Conservation (phyloP, 1,140 invertebrate genomes). For the Oedothorax gibbosus region DNA sequence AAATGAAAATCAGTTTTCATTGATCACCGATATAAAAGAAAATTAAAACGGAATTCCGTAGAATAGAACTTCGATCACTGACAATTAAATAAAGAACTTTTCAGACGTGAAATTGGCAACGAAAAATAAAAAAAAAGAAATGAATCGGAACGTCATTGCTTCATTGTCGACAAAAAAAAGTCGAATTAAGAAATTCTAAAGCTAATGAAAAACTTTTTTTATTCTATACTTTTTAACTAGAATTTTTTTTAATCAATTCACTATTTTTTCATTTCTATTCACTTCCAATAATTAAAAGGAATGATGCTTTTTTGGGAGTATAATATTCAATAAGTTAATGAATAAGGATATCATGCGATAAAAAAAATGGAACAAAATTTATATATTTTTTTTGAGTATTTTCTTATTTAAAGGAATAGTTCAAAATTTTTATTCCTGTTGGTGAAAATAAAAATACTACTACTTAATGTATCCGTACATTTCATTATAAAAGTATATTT, state of each 20-base stretch:
- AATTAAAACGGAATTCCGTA: constrained; percentile 31
- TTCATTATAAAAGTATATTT: no score
- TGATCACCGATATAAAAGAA: constrained; percentile 36
- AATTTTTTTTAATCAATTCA: background rate
- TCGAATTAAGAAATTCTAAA: constrained; percentile 45
- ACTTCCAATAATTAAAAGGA: constrained; percentile 34
- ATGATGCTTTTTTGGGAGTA: constrained; percentile 3
- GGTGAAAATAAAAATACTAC: no score
- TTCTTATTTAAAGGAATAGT: background rate
- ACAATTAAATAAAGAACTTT: constrained; percentile 59
- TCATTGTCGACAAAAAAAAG: constrained; percentile 20
- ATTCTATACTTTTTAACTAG: constrained; percentile 15
- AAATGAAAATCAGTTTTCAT: constrained; percentile 16
- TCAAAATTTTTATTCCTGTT: background rate
- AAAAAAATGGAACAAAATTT: background rate
- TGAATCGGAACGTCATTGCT: constrained; percentile 23
- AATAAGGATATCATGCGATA: background rate
- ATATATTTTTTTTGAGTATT: background rate
- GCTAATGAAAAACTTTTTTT: constrained; percentile 42
- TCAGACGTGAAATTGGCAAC: constrained; percentile 24
- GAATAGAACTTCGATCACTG: constrained; percentile 41
- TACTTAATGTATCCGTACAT: no score
- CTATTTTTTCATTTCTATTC: background rate
- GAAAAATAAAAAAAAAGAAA: constrained; percentile 18
- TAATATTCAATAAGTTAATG: constrained; percentile 4